Evolutionary conservation across 1,140 invertebrate species (phyloP), one percentile per base, ranked within the genome.

Genomic region (Bombus superbus): DNA sequence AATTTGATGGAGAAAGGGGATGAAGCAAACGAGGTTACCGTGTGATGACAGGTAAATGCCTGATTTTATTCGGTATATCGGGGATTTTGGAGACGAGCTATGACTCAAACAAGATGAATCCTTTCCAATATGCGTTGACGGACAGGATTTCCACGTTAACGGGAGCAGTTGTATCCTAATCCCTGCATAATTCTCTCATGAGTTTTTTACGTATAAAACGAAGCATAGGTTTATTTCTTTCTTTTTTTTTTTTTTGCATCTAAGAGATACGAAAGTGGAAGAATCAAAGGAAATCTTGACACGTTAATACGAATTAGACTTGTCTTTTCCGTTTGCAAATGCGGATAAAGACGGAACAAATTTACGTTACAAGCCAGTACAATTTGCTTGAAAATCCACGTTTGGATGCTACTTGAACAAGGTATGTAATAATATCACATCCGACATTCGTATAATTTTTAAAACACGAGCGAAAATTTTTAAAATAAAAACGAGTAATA

Each of bases 31-130:
- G n/a, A 22, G 74, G 18, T 77, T 32, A 11, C 38, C 18, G 25
- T 32, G 32, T 66, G 47, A 84, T 79, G 66, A 84, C 75, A 84
- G 32, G 11, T n/a, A 59, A 78, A 77, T 35, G 66, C n/a, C 44
- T 71, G 75, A 57, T 84, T 77, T 71, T 25, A 53, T 76, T 73
- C 57, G 77, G 10, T n/a, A 53, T 64, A 35, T 28, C 28, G 18
- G 38, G 53, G 75, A 79, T 79, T 83, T 53, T 4, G 13, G 35
- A 57, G 57, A 25, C 9, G 66, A 53, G 22, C 47, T 53, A 53
- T 53, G 53, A 66, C 22, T 47, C 72, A 44, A 35, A 32, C 64
- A 66, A 83, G 59, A 83, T 28, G 69, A 42, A 82, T 73, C 69
- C 38, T 22, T 62, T 59, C 28, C 68, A 59, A 81, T 57, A 59